Evolutionary conservation across 2,113 vertebrate genomes (phyloP).

Genomic region (Megatriorchis doriae): DNA sequence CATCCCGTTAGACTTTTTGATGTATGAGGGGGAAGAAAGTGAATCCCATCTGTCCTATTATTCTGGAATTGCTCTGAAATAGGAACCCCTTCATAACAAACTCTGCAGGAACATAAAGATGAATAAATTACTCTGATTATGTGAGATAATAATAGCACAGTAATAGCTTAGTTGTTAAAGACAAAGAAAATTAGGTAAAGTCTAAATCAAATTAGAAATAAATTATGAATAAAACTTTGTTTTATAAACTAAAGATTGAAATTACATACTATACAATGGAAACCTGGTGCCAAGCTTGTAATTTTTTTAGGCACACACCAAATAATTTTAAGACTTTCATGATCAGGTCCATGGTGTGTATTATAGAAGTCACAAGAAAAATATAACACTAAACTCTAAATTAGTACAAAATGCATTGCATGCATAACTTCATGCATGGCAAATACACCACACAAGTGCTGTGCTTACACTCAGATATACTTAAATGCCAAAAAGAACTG

Average conservation of each 20-base stretch:
- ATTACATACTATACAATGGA: background rate
- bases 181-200: background rate
- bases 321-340: background rate
- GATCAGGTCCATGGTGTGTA: background rate
- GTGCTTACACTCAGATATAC: background rate
- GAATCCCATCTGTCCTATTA: background rate
- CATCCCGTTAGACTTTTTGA: conserved; percentile 2
- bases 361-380: background rate
- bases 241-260: background rate
- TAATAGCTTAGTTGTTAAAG: background rate
- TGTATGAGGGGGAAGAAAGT: background rate
- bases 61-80: background rate
- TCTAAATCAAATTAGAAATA: background rate
- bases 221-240: background rate
- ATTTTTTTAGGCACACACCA: background rate
- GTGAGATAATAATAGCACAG: background rate
- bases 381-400: background rate
- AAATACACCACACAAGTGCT: background rate
- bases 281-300: background rate
- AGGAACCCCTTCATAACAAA: conserved; percentile 62
- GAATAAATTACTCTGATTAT: background rate
- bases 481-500: background rate
- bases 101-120: conserved; percentile 56
- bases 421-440: background rate
- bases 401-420: background rate